phyloP scores from a whole-genome alignment of 2,888 invertebrate genomes.

The Phalera bucephala region DNA sequence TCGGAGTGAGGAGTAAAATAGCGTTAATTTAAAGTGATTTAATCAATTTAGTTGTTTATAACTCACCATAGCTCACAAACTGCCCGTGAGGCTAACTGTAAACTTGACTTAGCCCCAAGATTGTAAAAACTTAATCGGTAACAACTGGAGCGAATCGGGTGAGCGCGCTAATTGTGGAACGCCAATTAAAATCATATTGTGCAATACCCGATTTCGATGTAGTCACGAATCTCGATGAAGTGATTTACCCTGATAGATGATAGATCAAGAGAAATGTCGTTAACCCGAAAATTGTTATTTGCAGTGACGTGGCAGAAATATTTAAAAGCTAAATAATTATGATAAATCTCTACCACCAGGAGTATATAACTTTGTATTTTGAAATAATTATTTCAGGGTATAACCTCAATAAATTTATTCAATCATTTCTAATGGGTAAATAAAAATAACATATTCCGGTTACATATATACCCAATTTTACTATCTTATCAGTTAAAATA shows the following conservation, averaged over 20 bases:
- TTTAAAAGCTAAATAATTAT: too few species aligned
- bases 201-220: constrained; percentile 64
- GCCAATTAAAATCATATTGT: constrained; percentile 72
- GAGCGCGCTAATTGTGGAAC: constrained; percentile 64
- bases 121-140: constrained; percentile 77
- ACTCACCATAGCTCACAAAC: constrained; percentile 63
- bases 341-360: too few species aligned
- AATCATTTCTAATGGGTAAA: too few species aligned
- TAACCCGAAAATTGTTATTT: constrained; percentile 30
- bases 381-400: too few species aligned
- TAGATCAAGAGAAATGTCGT: constrained; percentile 30
- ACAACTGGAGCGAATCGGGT: constrained; percentile 80
- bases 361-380: too few species aligned
- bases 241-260: constrained; percentile 28
- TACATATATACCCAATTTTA: too few species aligned
- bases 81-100: constrained; percentile 64
- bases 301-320: too few species aligned
- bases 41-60: constrained; percentile 57
- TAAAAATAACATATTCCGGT: too few species aligned
- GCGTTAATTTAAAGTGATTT: constrained; percentile 38
- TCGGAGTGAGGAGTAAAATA: not conserved
- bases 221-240: constrained; percentile 43
- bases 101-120: constrained; percentile 61
- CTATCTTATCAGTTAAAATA: too few species aligned
- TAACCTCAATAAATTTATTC: too few species aligned